Percentiles rank a stretch among this genome's conserved stretches.
Evolutionary conservation across 2,888 invertebrate species (phyloP).

Genomic region (Meganola albula): DNA sequence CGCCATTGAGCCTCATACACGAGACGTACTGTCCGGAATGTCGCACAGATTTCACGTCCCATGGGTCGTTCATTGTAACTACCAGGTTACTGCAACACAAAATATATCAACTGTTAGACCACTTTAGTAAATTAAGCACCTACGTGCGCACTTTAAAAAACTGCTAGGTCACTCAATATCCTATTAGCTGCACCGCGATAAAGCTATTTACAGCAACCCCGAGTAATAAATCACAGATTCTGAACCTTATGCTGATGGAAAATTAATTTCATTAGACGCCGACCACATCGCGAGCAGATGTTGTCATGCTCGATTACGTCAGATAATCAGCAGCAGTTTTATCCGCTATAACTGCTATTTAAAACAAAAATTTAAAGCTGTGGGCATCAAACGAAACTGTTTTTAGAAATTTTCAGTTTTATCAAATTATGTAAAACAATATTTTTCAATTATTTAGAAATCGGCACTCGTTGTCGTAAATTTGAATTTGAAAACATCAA

Average conservation of each 20-base stretch:
- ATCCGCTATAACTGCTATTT: no score
- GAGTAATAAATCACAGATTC: conserved; percentile 21
- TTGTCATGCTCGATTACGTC: conserved; percentile 70
- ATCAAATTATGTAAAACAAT: no score
- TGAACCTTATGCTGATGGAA: conserved; percentile 34
- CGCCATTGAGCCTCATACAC: conserved; percentile 84
- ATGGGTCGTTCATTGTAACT: conserved; percentile 64
- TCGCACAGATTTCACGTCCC: conserved; percentile 67
- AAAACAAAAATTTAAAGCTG: no score
- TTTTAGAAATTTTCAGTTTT: no score
- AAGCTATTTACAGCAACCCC: conserved; percentile 32
- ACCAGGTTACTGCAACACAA: conserved; percentile 1
- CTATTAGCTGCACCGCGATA: conserved; percentile 10
- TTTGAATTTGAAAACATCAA: no score
- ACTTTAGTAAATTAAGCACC: conserved; percentile 5
- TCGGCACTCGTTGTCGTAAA: no score
- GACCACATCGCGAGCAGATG: conserved; percentile 45
- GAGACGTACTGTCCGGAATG: conserved; percentile 77
- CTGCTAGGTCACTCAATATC: conserved; percentile 22
- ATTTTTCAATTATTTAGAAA: no score
- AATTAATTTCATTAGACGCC: conserved; percentile 43
- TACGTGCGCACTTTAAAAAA: conserved; percentile 7
- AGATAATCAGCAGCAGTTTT: conserved; percentile 35
- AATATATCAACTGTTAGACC: no score
- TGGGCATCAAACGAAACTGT: no score